Base-by-base conservation (phyloP, 2,888 invertebrate genomes). In the Rugalucina vietnamica region DNA sequence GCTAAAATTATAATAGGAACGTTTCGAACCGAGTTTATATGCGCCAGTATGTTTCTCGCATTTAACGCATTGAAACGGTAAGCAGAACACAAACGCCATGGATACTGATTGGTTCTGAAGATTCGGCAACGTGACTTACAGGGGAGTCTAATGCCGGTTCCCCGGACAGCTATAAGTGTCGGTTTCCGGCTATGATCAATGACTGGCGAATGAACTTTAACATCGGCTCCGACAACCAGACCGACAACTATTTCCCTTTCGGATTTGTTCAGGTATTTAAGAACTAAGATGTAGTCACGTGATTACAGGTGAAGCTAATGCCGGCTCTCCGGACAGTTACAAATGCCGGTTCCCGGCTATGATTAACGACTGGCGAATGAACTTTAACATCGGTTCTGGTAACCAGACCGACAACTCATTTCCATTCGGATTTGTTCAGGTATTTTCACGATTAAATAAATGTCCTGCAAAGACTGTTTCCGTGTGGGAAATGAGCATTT, bases 391-490 rank as follows among this genome's bases (percentile, higher is more conserved):
- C 14, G 90, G 79, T 4, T 87, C 92, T 0, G 65, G 76, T 3
- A 84, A 82, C n/a, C 88, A 91, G 73, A 91, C 93, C 0, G 85
- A 90, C 69, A 27, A 70, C 24, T 65, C 36, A n/a, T 93, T 93
- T 79, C 93, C 93, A 5, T 94, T 94, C 84, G 93, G 93, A 10
- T 94, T 94, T 89, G 93, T 94, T 21, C 93, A 93, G 91, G 93
- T 93, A 78, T n/a, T n/a, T n/a, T n/a, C n/a, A n/a, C n/a, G n/a
- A n/a, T n/a, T n/a, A n/a, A n/a, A n/a, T n/a, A n/a, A n/a, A n/a
- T n/a, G n/a, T n/a, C n/a, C n/a, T n/a, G n/a, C n/a, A n/a, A n/a
- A n/a, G n/a, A n/a, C n/a, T n/a, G n/a, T n/a, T n/a, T n/a, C n/a
- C n/a, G n/a, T n/a, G n/a, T n/a, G n/a, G n/a, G n/a, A n/a, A n/a